phyloP scores from a whole-genome alignment of 2,113 vertebrate species.

The Xyrauchen texanus region DNA sequence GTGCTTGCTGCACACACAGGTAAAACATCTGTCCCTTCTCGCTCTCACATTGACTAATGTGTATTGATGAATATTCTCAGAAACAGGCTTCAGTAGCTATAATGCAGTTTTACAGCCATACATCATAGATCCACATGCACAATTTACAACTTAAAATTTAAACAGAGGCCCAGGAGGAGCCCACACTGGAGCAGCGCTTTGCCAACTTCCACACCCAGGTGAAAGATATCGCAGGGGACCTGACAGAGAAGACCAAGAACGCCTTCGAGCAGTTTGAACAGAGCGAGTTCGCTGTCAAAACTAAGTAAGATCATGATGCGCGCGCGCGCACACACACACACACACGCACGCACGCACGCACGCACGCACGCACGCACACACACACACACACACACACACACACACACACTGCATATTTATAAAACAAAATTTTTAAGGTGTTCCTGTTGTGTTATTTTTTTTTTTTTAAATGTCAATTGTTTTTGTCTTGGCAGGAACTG shows the following conservation, averaged over 20 bases:
- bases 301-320: constrained; percentile 62
- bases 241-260: constrained; percentile 46
- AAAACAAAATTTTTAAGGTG: too few relatives aligned
- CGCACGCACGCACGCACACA: too few relatives aligned
- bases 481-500: constrained; percentile 58
- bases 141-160: background rate
- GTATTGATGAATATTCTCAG: too few relatives aligned
- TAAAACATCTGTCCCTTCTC: constrained; percentile 34
- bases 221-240: background rate
- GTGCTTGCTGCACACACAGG: constrained; percentile 72
- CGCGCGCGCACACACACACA: too few relatives aligned
- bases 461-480: too few relatives aligned
- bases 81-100: background rate
- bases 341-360: too few relatives aligned
- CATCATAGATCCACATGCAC: background rate
- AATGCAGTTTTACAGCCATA: background rate
- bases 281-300: constrained; percentile 45
- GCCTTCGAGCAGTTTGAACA: background rate
- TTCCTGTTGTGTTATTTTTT: too few relatives aligned
- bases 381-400: too few relatives aligned
- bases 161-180: constrained; percentile 69
- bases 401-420: too few relatives aligned
- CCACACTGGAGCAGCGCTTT: constrained; percentile 37
- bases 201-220: constrained; percentile 7
- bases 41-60: too few relatives aligned